These are phyloP conservation scores for Drosophila peninsularis DNA, from an alignment of 2,888 invertebrate genomes.

Conservation along the genomic window DNA sequence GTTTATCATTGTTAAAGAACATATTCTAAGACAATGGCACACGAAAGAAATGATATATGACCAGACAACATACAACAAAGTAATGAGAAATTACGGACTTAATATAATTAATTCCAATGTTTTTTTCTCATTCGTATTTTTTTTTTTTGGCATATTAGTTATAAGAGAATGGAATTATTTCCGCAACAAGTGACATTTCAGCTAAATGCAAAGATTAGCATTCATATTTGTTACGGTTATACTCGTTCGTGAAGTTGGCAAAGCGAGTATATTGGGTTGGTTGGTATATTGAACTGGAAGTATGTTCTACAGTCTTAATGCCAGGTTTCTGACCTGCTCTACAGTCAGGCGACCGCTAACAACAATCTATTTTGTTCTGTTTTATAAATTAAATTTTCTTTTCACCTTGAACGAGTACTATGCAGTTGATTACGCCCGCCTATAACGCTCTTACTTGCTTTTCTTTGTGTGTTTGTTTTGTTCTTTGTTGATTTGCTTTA, in stretches of 20 bases:
- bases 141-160: slow-evolving; percentile 4
- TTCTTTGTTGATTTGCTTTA: slow-evolving; percentile 40
- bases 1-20: slow-evolving; percentile 42
- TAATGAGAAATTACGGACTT: slow-evolving; percentile 27
- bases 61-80: slow-evolving; percentile 9
- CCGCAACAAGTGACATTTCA: slow-evolving; percentile 50
- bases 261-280: not conserved
- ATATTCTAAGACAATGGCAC: slow-evolving; percentile 12
- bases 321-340: not conserved
- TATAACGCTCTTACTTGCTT: not conserved
- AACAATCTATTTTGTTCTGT: not conserved
- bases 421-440: not conserved
- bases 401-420: not conserved
- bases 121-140: not conserved
- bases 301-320: too few relatives aligned
- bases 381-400: not conserved
- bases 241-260: not conserved
- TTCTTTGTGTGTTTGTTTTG: slow-evolving; percentile 31
- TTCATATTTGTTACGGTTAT: slow-evolving; percentile 25
- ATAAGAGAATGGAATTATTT: slow-evolving; percentile 28
- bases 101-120: slow-evolving; percentile 6
- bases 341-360: not conserved
- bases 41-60: slow-evolving; percentile 36
- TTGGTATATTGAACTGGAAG: too few relatives aligned
- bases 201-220: slow-evolving; percentile 49